phyloP scores from a whole-genome alignment of 2,797 vertebrate genomes.

The Lophotriccus pileatus region DNA sequence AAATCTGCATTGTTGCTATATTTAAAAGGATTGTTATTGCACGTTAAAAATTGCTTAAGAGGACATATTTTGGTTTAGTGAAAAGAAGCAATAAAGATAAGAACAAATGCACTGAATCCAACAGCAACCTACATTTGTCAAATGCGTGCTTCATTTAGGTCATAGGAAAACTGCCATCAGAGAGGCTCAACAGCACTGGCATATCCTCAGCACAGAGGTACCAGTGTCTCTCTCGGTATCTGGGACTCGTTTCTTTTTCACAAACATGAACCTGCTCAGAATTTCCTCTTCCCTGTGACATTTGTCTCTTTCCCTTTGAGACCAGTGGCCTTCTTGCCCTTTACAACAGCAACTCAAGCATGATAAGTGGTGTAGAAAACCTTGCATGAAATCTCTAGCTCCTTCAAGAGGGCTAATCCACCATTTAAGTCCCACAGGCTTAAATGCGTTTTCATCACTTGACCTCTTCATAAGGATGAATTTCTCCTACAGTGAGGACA shows the following conservation, averaged over 20 bases:
- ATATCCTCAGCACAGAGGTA: not conserved
- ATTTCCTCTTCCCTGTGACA: not conserved
- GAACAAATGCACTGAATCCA: not conserved
- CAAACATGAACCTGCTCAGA: not conserved
- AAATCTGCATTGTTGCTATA: not conserved
- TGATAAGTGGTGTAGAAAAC: not conserved
- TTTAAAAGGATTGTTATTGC: not conserved
- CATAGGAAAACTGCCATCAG: not conserved
- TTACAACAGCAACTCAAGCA: not conserved
- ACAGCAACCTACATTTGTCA: not conserved
- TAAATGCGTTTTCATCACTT: slow-evolving; percentile 24
- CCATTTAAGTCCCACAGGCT: not conserved
- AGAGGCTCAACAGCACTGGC: not conserved
- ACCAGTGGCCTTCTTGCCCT: not conserved
- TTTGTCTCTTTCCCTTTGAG: not conserved
- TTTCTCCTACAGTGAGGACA: not conserved
- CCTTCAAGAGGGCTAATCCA: not conserved
- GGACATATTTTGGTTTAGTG: not conserved
- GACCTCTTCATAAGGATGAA: slow-evolving; percentile 21
- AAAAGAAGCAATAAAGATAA: not conserved
- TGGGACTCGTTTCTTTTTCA: not conserved
- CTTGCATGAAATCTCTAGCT: not conserved
- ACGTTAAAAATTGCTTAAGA: not conserved
- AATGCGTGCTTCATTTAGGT: not conserved
- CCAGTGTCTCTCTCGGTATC: not conserved